Evolutionary conservation across 1,140 invertebrate genomes (phyloP), one percentile per base, ranked within the genome.

Genomic region (Cydia fagiglandana): DNA sequence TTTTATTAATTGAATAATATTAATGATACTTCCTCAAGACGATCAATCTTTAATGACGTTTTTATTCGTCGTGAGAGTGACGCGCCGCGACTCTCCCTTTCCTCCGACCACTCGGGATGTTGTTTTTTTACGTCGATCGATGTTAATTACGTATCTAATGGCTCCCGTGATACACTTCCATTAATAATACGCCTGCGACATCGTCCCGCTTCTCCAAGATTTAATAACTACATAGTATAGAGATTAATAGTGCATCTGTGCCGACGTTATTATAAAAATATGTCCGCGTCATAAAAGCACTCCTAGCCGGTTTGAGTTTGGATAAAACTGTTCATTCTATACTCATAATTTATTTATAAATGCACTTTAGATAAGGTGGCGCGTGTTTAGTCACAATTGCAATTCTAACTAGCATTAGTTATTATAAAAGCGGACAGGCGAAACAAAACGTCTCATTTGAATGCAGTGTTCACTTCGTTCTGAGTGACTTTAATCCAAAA

Each of bases 1-100:
- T 91, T 93, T 91, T 91, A 93, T 93, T 92, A 93, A 92, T 93
- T 93, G 90, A 93, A 93, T 92, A 93, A 91, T 91, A 92, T 91
- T 93, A 93, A 93, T 93, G 90, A 93, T 89, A 88, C 90, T 88
- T 92, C 84, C 88, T 90, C 81, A 78, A 78, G 84, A 88, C 88
- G 83, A 93, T 92, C 90, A 92, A 91, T 91, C 90, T 90, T 88
- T 89, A 90, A 91, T 88, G 88, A 88, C 88, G 88, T 90, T 91
- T 91, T 91, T 93, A 90, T 91, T 89, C 84, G 86, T 85, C 83
- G 83, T 77, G 79, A 80, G 87, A 88, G 87, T 86, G 86, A 87
- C 86, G 85, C 81, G 80, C 81, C 1, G 24, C 24, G 24, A n/a
- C 84, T 83, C 81, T 77, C 83, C 73, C 75, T 79, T 81, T 79